Percentiles rank a stretch among this genome's conserved stretches.
Evolutionary conservation across 2,797 vertebrate species (phyloP).

Genomic region (Rhinogobio ventralis): DNA sequence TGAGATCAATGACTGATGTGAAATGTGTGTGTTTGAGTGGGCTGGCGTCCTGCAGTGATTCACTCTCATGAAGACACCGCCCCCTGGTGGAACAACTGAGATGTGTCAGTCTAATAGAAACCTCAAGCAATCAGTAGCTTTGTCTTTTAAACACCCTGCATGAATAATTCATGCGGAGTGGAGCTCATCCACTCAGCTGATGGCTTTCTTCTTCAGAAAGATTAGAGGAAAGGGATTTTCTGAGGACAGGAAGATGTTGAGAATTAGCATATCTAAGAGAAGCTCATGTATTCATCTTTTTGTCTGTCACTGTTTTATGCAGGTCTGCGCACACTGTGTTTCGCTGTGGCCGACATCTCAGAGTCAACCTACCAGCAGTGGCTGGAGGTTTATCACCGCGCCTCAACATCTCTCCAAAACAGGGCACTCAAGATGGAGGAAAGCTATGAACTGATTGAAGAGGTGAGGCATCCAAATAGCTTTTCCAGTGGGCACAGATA

Average conservation of each 20-base stretch:
- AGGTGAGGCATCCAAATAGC: conserved; percentile 75
- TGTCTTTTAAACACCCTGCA: not conserved
- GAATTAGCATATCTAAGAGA: conserved; percentile 29
- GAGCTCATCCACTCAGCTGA: not conserved
- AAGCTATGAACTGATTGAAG: conserved; percentile 97
- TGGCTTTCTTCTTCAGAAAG: conserved; percentile 16
- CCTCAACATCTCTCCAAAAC: conserved; percentile 91
- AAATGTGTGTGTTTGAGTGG: not conserved
- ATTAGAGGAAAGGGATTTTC: conserved; percentile 22
- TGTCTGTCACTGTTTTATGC: conserved; percentile 44
- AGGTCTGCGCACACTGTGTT: conserved; percentile 96
- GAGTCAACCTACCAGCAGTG: conserved; percentile 93
- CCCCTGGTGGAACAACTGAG: conserved; percentile 68
- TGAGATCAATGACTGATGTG: not conserved
- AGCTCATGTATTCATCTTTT: conserved; percentile 10
- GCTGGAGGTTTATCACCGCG: conserved; percentile 86
- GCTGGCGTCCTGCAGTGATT: conserved; percentile 36
- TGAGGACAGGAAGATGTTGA: not conserved
- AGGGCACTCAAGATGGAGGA: conserved; percentile 93
- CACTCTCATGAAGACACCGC: conserved; percentile 63
- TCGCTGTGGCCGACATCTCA: conserved; percentile 91
- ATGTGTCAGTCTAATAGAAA: conserved; percentile 26
- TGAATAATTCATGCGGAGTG: conserved; percentile 19
- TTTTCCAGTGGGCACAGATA: not conserved
- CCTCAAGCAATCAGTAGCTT: conserved; percentile 1